Conservation (phyloP, 1,140 invertebrate genomes). For the Platyura marginata region DNA sequence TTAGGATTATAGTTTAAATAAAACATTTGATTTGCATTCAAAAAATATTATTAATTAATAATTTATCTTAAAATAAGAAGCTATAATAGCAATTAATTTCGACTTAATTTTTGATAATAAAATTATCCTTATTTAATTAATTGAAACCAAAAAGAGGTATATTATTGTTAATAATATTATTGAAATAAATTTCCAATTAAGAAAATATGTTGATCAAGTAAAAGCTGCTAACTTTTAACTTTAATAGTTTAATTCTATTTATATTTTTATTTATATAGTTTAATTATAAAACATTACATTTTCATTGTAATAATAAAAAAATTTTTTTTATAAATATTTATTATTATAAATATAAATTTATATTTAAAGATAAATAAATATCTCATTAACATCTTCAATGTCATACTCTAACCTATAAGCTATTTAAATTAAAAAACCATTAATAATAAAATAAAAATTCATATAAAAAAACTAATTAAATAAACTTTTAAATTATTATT, state of each 20-base stretch:
- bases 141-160: no score
- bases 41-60: conserved; percentile 30
- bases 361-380: conserved; percentile 24
- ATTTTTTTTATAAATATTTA: conserved; percentile 26
- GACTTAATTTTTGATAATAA: no score
- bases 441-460: conserved; percentile 22
- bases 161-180: no score
- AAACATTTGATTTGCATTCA: conserved; percentile 43
- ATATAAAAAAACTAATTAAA: conserved; percentile 26
- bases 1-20: conserved; percentile 24
- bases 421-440: conserved; percentile 29
- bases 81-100: no score
- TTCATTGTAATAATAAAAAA: conserved; percentile 33
- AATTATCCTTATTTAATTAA: no score
- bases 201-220: conserved; percentile 23
- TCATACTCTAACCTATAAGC: conserved; percentile 35
- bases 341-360: conserved; percentile 12
- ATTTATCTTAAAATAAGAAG: no score
- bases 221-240: conserved; percentile 30
- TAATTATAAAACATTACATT: conserved; percentile 34
- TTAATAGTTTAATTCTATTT: conserved; percentile 29
- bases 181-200: no score
- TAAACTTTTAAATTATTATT: conserved; percentile 28
- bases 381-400: conserved; percentile 36
- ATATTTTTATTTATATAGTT: conserved; percentile 34